These are phyloP conservation scores for Caenorhabditis sp. DNA, from an alignment of 2,888 invertebrate species.

Conservation along the genomic window DNA sequence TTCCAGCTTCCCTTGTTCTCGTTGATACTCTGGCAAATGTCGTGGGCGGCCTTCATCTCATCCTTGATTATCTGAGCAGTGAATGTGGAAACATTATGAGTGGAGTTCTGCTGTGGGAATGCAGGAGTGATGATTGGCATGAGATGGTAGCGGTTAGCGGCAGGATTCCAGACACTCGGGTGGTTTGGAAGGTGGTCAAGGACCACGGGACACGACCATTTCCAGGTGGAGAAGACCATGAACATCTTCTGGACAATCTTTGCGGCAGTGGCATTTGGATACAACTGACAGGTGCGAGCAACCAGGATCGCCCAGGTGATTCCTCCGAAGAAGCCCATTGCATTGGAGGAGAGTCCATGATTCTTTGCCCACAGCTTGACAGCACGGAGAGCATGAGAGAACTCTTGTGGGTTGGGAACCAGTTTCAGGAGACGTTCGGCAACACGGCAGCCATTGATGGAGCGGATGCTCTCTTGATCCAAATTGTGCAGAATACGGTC, in stretches of 20 bases:
- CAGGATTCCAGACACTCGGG: slow-evolving; percentile 94
- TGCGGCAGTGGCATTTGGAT: slow-evolving; percentile 96
- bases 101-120: slow-evolving; percentile 99
- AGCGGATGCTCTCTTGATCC: slow-evolving; percentile 92
- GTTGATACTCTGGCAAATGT: slow-evolving; percentile 89
- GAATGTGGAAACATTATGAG: slow-evolving; percentile 96
- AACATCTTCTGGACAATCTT: slow-evolving; percentile 98
- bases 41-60: slow-evolving; percentile 90
- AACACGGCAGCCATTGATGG: slow-evolving; percentile 89
- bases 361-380: slow-evolving; percentile 88
- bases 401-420: slow-evolving; percentile 95
- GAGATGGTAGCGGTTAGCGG: slow-evolving; percentile 88
- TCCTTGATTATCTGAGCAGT: slow-evolving; percentile 94
- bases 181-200: slow-evolving; percentile 94
- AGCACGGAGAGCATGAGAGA: slow-evolving; percentile 93
- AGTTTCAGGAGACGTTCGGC: slow-evolving; percentile 97
- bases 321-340: slow-evolving; percentile 94
- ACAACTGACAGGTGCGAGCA: slow-evolving; percentile 97
- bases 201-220: slow-evolving; percentile 99
- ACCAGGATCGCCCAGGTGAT: slow-evolving; percentile 99
- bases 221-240: slow-evolving; percentile 96
- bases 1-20: slow-evolving; percentile 91
- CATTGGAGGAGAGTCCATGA: slow-evolving; percentile 94
- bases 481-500: slow-evolving; percentile 94
- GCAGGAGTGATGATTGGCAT: slow-evolving; percentile 99